phyloP scores from a whole-genome alignment of 1,140 invertebrate genomes.

The Trachymyrmex septentrionalis region DNA sequence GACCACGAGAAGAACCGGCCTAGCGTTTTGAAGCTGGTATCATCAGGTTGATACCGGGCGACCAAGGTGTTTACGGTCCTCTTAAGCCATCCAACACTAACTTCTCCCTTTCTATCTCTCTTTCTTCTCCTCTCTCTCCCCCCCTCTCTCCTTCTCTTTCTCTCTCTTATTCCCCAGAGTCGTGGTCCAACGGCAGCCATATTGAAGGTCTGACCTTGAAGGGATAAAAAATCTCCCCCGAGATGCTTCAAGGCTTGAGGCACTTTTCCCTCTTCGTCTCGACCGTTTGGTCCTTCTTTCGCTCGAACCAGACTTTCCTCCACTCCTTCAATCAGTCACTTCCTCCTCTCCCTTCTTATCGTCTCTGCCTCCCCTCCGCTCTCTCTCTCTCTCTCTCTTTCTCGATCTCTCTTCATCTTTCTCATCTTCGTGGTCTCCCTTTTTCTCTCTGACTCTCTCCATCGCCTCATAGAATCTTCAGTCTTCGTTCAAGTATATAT shows the following conservation, averaged over 20 bases:
- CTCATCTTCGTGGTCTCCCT: background rate
- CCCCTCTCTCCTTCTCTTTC: constrained; percentile 29
- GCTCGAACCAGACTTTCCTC: constrained; percentile 68
- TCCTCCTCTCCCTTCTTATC: constrained; percentile 70
- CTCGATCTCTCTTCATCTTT: constrained; percentile 17
- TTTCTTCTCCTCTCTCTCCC: constrained; percentile 36
- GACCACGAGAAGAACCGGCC: constrained; percentile 43
- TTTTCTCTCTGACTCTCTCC: constrained; percentile 7
- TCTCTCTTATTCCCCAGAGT: constrained; percentile 71
- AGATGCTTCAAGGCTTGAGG: constrained; percentile 79
- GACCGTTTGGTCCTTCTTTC: constrained; percentile 43
- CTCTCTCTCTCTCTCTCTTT: background rate
- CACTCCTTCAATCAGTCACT: constrained; percentile 75
- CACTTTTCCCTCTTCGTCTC: constrained; percentile 66
- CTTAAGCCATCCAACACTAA: constrained; percentile 74
- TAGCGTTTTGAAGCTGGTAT: constrained; percentile 73
- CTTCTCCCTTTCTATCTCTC: constrained; percentile 51
- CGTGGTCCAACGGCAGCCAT: constrained; percentile 82
- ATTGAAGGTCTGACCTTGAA: constrained; percentile 85
- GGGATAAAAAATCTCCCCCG: constrained; percentile 83
- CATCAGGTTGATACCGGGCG: constrained; percentile 73
- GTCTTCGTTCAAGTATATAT: constrained; percentile 41
- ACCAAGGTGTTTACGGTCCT: constrained; percentile 79
- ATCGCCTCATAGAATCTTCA: constrained; percentile 53
- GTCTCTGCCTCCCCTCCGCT: constrained; percentile 12